Evolutionary conservation across 2,797 vertebrate species (phyloP).

Genomic region (Eulemur rubriventer): DNA sequence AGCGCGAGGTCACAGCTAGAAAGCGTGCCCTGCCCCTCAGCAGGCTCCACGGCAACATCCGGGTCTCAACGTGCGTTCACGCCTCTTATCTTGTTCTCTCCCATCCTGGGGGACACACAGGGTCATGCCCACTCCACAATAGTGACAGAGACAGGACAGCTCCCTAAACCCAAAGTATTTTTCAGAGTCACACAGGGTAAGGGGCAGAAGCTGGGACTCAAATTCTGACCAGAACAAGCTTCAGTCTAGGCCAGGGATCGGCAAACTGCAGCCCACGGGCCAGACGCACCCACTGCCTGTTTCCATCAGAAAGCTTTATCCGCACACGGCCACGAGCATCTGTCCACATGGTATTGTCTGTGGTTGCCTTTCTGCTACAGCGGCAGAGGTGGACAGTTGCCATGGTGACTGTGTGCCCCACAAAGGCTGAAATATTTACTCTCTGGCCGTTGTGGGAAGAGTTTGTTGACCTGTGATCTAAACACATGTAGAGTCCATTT

Average conservation of each 20-base stretch:
- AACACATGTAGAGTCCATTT: background rate
- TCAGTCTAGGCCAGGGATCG: background rate
- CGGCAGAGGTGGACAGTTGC: accelerated
- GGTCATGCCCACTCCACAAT: accelerated
- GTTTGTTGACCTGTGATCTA: background rate
- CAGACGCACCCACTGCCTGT: background rate
- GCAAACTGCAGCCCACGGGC: accelerated
- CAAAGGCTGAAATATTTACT: too few relatives aligned
- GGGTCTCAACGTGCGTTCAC: accelerated
- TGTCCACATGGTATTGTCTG: accelerated
- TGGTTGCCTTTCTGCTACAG: background rate
- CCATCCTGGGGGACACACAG: background rate
- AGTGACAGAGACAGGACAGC: accelerated
- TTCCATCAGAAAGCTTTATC: background rate
- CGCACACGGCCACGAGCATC: accelerated
- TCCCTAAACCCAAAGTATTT: too few relatives aligned
- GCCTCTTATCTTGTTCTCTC: accelerated
- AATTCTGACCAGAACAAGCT: background rate
- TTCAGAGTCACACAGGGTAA: background rate
- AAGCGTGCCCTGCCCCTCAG: accelerated
- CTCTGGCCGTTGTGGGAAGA: background rate
- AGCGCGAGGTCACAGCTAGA: background rate
- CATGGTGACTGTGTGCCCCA: background rate
- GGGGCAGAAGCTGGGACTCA: background rate
- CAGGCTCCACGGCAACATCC: accelerated